A percentile compares a stretch with the other conserved stretches of the same genome.
phyloP scores from a whole-genome alignment of 2,888 invertebrate species.

The Odontocolon sp. region DNA sequence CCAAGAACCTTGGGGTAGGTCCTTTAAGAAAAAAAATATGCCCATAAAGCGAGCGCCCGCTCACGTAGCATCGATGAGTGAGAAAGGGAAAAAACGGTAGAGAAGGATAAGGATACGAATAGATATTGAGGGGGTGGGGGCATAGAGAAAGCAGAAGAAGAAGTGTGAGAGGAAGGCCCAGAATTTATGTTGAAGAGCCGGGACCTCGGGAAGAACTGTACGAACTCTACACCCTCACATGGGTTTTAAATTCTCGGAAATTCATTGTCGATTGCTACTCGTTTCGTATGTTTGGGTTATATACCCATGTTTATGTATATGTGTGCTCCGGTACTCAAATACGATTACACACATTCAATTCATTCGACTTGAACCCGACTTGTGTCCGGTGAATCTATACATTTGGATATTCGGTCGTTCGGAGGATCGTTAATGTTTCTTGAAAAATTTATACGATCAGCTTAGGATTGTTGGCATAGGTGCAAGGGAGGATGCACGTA shows the following conservation, averaged over 20 bases:
- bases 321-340: background rate
- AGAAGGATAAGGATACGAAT: conserved; percentile 48
- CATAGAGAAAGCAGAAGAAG: conserved; percentile 62
- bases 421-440: conserved; percentile 57
- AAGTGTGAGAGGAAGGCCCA: conserved; percentile 55
- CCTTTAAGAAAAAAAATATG: conserved; percentile 68
- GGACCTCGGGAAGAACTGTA: conserved; percentile 7
- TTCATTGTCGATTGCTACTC: conserved; percentile 77
- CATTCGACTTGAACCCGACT: conserved; percentile 57
- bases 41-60: conserved; percentile 67
- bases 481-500: too few relatives aligned
- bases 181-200: conserved; percentile 74
- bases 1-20: conserved; percentile 76
- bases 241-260: conserved; percentile 71
- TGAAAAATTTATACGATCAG: conserved; percentile 52
- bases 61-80: conserved; percentile 66
- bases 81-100: conserved; percentile 38
- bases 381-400: too few relatives aligned
- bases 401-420: too few relatives aligned
- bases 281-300: conserved; percentile 61
- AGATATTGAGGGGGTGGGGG: conserved; percentile 48
- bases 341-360: conserved; percentile 17
- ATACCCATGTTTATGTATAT: conserved; percentile 18
- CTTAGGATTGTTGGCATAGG: conserved; percentile 23
- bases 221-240: conserved; percentile 10